Conservation (phyloP, 2,797 vertebrate species). For the Picus viridis region DNA sequence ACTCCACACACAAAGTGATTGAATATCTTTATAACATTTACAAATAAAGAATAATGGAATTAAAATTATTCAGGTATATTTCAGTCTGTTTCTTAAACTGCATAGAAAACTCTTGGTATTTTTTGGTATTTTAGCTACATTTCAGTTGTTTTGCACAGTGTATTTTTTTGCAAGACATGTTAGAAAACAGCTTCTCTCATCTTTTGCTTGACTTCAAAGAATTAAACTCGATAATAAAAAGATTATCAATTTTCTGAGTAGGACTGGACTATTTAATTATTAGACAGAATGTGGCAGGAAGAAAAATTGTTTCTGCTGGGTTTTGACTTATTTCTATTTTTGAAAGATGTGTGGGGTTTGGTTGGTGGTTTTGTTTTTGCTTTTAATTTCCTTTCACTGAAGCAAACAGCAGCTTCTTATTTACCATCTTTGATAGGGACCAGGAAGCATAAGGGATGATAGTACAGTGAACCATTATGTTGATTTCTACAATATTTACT, state of each 20-base stretch:
- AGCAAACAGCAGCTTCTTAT: conserved; percentile 51
- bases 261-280: conserved; percentile 27
- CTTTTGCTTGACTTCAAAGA: background rate
- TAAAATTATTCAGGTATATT: background rate
- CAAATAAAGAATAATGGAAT: background rate
- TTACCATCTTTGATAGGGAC: conserved; percentile 42
- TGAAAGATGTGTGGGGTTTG: conserved; percentile 28
- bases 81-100: background rate
- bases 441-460: background rate
- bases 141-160: background rate
- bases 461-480: conserved; percentile 13
- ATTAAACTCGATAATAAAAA: conserved; percentile 32
- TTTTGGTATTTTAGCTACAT: background rate
- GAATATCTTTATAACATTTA: background rate
- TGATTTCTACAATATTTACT: conserved; percentile 29
- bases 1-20: background rate
- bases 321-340: conserved; percentile 61
- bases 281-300: conserved; percentile 27
- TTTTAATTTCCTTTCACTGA: conserved; percentile 69
- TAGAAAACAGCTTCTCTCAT: background rate
- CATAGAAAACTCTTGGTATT: background rate
- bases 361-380: conserved; percentile 49
- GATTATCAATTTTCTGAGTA: conserved; percentile 36
- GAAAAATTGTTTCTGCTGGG: conserved; percentile 5
- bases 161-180: background rate